Evolutionary conservation across 2,113 vertebrate species (phyloP), one percentile per base, ranked within the genome.

Genomic region (Festucalex cinctus): DNA sequence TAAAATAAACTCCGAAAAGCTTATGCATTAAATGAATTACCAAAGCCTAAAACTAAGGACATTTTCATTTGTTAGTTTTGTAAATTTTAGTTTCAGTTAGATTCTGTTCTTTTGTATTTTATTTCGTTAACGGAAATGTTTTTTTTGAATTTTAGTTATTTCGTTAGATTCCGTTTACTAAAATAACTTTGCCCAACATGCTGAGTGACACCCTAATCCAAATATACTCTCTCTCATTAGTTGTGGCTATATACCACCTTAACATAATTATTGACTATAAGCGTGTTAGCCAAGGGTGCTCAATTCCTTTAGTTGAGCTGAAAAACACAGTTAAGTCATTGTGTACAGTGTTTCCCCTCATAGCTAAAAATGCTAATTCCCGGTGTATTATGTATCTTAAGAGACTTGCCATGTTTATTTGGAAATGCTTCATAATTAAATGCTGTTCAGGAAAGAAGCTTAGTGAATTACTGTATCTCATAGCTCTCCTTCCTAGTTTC

Each of bases 381-480:
- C 9, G 6, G 12, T 8, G 14, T 43, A 62, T 62, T 26, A 43
- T 24, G n/a, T 16, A 62, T 39, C 35, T 43, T 43, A 43, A 26
- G 36, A n/a, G 37, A 62, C 22, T 62, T 62, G 39, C 60, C 14
- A 12, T 39, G 60, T 43, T 62, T 43, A 62, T 44, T 62, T 24
- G 37, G 6, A 6, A 32, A 62, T 26, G 22, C 60, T 62, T 62
- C 22, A 24, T 41, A 43, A 43, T 62, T 62, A 62, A 39, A 22
- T 22, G n/a, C 59, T 39, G 36, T 59, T 37, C 32, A 59, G 58
- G n/a, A 62, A 62, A 62, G 60, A 6, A n/a, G n/a, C 39, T 62
- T 62, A 62, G 37, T 16, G 22, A 62, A 62, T 26, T 16, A 41
- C 35, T 22, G 36, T 10, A 54, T 26, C 9, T 54, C 51, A 6